Percentiles rank a stretch among this genome's conserved stretches.
These are phyloP conservation scores for Morpho helenor DNA, from an alignment of 2,888 invertebrate genomes.

Conservation along the genomic window DNA sequence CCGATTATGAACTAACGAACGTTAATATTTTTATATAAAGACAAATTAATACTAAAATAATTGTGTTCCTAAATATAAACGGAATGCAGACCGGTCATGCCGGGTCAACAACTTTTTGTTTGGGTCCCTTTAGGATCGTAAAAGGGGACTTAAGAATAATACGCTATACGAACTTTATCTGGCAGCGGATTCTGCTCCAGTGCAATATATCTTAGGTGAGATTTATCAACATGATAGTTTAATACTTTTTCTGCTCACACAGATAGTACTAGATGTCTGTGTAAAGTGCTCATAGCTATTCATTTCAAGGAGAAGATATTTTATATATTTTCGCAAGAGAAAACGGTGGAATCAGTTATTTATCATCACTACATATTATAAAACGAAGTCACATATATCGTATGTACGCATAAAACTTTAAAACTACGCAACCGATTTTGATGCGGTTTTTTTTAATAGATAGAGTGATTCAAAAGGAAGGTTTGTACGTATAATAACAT, in stretches of 20 bases:
- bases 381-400: no score
- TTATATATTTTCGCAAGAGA: no score
- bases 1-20: no score
- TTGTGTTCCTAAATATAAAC: background rate
- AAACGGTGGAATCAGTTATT: no score
- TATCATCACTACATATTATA: no score
- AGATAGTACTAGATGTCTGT: conserved; percentile 1
- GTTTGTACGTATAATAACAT: no score
- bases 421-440: no score
- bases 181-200: background rate
- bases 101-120: conserved; percentile 10
- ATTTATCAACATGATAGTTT: conserved; percentile 6
- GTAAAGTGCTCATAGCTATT: background rate
- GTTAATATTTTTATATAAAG: no score
- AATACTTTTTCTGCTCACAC: background rate
- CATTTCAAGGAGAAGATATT: background rate
- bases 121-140: conserved; percentile 6
- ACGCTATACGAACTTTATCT: conserved; percentile 10
- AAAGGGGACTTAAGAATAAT: conserved; percentile 12
- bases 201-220: conserved; percentile 1
- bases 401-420: no score
- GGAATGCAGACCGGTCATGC: conserved; percentile 7
- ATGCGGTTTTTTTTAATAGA: no score
- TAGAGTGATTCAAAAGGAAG: no score
- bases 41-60: no score